phyloP scores from a whole-genome alignment of 2,113 vertebrate species.

The Tetrax tetrax region DNA sequence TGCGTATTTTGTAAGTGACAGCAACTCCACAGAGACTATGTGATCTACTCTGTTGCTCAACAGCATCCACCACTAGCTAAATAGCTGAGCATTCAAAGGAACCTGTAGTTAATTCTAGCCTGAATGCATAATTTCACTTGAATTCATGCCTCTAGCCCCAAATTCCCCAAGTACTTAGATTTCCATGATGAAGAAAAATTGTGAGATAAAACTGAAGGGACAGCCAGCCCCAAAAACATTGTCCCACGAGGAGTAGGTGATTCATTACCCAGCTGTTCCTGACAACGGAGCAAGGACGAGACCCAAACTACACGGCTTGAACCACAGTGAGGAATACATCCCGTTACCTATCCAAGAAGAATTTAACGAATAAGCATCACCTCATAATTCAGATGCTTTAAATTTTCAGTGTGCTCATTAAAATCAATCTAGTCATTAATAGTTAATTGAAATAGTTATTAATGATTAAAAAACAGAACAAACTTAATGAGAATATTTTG shows the following conservation, averaged over 20 bases:
- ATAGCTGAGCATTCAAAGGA: background rate
- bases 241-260: background rate
- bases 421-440: background rate
- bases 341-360: background rate
- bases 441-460: background rate
- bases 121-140: background rate
- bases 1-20: background rate
- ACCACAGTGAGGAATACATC: background rate
- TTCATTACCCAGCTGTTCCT: background rate
- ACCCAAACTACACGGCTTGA: background rate
- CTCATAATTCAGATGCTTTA: background rate
- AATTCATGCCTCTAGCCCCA: background rate
- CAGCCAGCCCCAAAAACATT: background rate
- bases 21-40: background rate
- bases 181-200: background rate
- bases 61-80: background rate
- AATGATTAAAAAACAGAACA: background rate
- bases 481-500: background rate
- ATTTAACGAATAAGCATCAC: background rate
- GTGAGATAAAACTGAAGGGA: background rate
- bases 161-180: background rate
- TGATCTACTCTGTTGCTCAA: background rate
- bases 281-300: background rate
- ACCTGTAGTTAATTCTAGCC: background rate
- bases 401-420: background rate